phyloP scores from a whole-genome alignment of 2,113 vertebrate genomes.

The Caranx ignobilis region DNA sequence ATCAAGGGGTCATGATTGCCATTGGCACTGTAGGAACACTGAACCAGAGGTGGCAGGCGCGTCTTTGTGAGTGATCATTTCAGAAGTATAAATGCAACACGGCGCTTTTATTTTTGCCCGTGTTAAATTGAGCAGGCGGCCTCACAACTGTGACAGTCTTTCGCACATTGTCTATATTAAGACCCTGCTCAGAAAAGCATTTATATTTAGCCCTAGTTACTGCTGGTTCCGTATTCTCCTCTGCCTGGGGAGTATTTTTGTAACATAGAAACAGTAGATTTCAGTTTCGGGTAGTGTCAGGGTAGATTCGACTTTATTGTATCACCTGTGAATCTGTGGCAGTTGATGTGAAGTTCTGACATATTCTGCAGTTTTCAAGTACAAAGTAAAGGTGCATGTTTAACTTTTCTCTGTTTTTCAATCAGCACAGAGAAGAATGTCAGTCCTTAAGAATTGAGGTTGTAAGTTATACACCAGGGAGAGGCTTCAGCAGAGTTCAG shows the following conservation, averaged over 20 bases:
- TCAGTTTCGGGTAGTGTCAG: constrained; percentile 46
- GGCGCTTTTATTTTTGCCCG: constrained; percentile 76
- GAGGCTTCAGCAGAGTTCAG: constrained; percentile 18
- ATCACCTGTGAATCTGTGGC: constrained; percentile 20
- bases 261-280: constrained; percentile 67
- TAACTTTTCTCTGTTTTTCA: constrained; percentile 9
- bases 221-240: constrained; percentile 78
- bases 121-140: constrained; percentile 80
- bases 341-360: background rate
- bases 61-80: constrained; percentile 26
- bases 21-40: background rate
- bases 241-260: constrained; percentile 61
- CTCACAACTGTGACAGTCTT: constrained; percentile 81
- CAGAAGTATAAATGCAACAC: constrained; percentile 73
- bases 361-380: constrained; percentile 8
- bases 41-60: constrained; percentile 30
- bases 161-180: constrained; percentile 83
- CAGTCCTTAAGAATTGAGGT: constrained; percentile 17
- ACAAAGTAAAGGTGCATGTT: background rate
- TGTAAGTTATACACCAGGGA: constrained; percentile 24
- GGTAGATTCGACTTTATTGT: constrained; percentile 29
- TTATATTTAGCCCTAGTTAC: constrained; percentile 83
- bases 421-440: constrained; percentile 1
- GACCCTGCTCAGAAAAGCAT: constrained; percentile 80
- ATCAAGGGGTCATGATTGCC: constrained; percentile 6